Conservation (phyloP, 2,888 invertebrate genomes). For the Marronus borbonicus region DNA sequence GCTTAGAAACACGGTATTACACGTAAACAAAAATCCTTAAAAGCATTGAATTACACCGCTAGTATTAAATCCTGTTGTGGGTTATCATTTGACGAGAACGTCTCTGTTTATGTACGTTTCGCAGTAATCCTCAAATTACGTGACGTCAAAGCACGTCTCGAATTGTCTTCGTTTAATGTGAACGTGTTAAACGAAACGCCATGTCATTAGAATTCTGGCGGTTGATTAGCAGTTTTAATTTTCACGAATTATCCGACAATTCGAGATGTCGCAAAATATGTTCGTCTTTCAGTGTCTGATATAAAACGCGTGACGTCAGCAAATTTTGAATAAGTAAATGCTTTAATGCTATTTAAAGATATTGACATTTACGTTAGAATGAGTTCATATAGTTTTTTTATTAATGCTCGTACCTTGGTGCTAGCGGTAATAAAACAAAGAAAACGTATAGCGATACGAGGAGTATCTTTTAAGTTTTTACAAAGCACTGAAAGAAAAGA, state of each 20-base stretch:
- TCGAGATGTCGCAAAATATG: neutral
- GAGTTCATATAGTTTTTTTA: no score
- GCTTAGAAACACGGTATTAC: neutral
- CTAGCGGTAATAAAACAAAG: no score
- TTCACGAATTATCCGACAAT: neutral
- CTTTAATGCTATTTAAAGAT: no score
- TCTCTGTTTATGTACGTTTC: slow-evolving; percentile 7
- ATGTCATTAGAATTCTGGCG: neutral
- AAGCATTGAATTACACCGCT: neutral
- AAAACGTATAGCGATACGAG: no score
- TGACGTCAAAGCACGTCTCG: slow-evolving; percentile 1
- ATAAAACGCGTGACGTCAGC: no score
- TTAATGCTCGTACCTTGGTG: no score
- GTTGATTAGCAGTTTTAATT: neutral
- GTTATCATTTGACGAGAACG: slow-evolving; percentile 4
- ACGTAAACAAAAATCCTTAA: neutral
- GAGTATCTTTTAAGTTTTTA: no score
- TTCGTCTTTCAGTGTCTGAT: no score
- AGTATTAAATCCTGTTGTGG: neutral
- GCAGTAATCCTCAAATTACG: slow-evolving; percentile 8
- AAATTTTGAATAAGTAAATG: no score
- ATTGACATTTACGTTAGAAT: no score
- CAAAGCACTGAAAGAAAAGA: no score
- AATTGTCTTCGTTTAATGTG: neutral
- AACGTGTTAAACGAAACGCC: slow-evolving; percentile 3